Conservation (phyloP, 2,888 invertebrate genomes). For the Ophion ellenae region DNA sequence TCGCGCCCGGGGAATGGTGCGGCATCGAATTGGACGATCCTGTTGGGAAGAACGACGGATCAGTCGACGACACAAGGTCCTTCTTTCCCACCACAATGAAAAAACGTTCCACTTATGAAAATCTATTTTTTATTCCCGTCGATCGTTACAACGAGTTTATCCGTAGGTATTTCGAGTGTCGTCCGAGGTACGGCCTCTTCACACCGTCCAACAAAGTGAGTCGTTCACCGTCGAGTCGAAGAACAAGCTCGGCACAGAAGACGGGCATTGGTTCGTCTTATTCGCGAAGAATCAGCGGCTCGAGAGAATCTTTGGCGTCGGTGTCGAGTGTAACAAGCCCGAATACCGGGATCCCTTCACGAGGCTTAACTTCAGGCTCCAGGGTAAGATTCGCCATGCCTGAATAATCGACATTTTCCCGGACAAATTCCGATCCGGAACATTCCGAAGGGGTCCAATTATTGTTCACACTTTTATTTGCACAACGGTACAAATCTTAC, state of each 20-base stretch:
- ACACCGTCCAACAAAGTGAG: constrained; percentile 96
- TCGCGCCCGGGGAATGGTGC: constrained; percentile 97
- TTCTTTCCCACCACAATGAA: constrained; percentile 3
- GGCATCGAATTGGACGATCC: constrained; percentile 98
- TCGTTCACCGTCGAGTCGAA: constrained; percentile 91
- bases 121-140: constrained; percentile 16
- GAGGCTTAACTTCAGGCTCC: constrained; percentile 87
- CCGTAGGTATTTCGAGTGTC: constrained; percentile 96
- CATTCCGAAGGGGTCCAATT: not conserved
- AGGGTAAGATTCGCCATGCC: constrained; percentile 89
- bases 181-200: constrained; percentile 95
- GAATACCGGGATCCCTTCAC: constrained; percentile 81
- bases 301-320: constrained; percentile 93
- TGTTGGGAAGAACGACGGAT: constrained; percentile 97
- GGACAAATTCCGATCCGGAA: constrained; percentile 26
- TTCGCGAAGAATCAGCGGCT: constrained; percentile 89
- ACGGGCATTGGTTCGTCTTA: constrained; percentile 85
- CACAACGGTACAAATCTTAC: not conserved
- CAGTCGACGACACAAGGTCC: constrained; percentile 95
- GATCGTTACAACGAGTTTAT: constrained; percentile 12
- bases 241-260: constrained; percentile 86
- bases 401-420: constrained; percentile 69
- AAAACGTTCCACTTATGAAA: not conserved
- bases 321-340: constrained; percentile 81
- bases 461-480: not conserved